Conservation (phyloP, 2,888 invertebrate species). For the Rotaria macrura region DNA sequence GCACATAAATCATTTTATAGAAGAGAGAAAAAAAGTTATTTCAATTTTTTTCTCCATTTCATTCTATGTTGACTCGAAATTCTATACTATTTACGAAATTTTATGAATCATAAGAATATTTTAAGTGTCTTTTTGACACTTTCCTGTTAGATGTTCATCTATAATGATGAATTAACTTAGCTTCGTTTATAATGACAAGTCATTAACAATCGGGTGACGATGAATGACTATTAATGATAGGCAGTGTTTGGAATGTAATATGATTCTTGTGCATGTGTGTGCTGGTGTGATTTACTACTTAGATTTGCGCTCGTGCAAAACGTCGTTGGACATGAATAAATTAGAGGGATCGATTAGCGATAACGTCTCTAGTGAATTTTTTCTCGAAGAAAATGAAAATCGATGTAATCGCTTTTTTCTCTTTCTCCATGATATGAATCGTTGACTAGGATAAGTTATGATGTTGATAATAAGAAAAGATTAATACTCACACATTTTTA, state of each 20-base stretch:
- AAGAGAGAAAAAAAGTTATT: no score
- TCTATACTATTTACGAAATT: no score
- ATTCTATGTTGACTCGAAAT: no score
- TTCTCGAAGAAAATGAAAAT: neutral
- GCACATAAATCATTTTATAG: no score
- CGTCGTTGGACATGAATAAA: neutral
- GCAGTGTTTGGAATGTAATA: neutral
- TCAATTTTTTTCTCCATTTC: no score
- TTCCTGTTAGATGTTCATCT: neutral
- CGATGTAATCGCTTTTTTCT: neutral
- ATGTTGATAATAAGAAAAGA: neutral
- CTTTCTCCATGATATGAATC: neutral
- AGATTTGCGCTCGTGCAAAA: neutral
- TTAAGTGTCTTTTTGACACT: neutral
- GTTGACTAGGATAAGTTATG: neutral
- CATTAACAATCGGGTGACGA: neutral
- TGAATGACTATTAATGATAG: neutral
- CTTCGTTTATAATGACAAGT: constrained; percentile 1
- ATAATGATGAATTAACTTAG: neutral
- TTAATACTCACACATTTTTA: constrained; percentile 5
- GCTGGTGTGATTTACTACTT: neutral
- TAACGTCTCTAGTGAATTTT: neutral
- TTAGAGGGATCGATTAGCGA: neutral
- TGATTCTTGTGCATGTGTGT: neutral
- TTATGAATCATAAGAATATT: neutral